These are phyloP conservation scores for Drosophila diplacantha DNA, from an alignment of 2,888 invertebrate species.

Conservation along the genomic window DNA sequence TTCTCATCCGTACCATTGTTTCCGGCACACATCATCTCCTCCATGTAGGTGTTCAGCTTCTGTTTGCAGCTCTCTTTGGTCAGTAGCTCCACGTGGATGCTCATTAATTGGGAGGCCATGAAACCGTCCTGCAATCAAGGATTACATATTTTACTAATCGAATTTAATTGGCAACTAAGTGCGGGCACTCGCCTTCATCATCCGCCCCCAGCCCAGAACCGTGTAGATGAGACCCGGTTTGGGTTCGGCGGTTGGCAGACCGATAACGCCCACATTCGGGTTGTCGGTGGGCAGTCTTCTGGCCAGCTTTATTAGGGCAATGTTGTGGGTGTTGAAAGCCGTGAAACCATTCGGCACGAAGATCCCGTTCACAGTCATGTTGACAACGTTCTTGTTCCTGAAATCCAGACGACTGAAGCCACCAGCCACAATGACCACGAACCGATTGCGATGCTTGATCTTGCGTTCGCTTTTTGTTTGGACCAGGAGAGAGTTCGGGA, in stretches of 20 bases:
- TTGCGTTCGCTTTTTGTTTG: constrained; percentile 39
- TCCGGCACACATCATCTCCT: constrained; percentile 57
- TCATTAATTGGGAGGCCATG: constrained; percentile 32
- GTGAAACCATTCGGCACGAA: constrained; percentile 47
- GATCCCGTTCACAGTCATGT: constrained; percentile 34
- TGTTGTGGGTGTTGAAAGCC: constrained; percentile 48
- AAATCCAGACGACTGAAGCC: constrained; percentile 38
- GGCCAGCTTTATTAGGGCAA: constrained; percentile 44
- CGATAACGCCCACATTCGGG: constrained; percentile 32
- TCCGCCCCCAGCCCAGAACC: constrained; percentile 59
- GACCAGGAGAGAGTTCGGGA: background rate
- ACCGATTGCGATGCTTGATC: constrained; percentile 35
- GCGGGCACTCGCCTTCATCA: constrained; percentile 39
- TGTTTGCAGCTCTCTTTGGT: constrained; percentile 8
- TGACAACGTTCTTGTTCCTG: background rate
- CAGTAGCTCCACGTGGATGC: constrained; percentile 46
- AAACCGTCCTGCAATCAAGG: constrained; percentile 43
- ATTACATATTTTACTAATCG: accelerated
- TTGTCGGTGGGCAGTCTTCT: constrained; percentile 38
- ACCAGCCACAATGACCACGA: constrained; percentile 51
- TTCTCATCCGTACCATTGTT: constrained; percentile 22
- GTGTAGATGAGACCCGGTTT: constrained; percentile 13
- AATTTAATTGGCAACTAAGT: background rate
- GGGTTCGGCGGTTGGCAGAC: constrained; percentile 34
- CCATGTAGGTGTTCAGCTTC: constrained; percentile 14